Evolutionary conservation across 2,888 invertebrate genomes (phyloP).

Genomic region (Lasioglossum malachurum): DNA sequence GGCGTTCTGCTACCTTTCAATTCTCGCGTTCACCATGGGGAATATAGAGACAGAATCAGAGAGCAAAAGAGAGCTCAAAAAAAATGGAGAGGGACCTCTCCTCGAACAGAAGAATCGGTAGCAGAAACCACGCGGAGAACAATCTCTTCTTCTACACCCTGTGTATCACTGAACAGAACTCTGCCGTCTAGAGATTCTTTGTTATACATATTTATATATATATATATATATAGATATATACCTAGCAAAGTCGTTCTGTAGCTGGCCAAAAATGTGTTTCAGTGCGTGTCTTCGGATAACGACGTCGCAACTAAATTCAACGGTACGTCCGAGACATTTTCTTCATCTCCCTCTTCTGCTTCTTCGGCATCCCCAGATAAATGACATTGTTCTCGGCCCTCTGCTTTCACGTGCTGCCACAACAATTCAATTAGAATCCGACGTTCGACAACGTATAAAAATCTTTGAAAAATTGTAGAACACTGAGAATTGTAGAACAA

Average conservation of each 20-base stretch:
- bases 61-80: conserved; percentile 39
- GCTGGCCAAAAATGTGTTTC: conserved; percentile 68
- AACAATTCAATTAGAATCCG: conserved; percentile 13
- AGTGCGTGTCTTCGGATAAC: conserved; percentile 88
- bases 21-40: conserved; percentile 54
- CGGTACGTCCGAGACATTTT: conserved; percentile 88
- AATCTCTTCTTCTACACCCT: conserved; percentile 63
- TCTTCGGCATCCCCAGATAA: conserved; percentile 77
- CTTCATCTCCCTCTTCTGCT: conserved; percentile 84
- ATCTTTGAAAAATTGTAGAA: neutral
- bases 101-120: conserved; percentile 50
- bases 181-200: conserved; percentile 64
- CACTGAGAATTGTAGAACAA: neutral
- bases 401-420: conserved; percentile 79
- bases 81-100: conserved; percentile 27
- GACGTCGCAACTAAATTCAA: conserved; percentile 90
- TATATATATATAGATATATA: conserved; percentile 67
- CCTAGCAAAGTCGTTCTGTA: conserved; percentile 57
- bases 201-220: conserved; percentile 67
- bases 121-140: conserved; percentile 54
- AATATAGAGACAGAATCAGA: conserved; percentile 30
- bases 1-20: conserved; percentile 52
- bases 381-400: conserved; percentile 79
- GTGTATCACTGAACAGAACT: conserved; percentile 61
- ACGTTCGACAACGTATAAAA: neutral